Conservation (phyloP, 2,888 invertebrate genomes). For the Nebria brevicollis region DNA sequence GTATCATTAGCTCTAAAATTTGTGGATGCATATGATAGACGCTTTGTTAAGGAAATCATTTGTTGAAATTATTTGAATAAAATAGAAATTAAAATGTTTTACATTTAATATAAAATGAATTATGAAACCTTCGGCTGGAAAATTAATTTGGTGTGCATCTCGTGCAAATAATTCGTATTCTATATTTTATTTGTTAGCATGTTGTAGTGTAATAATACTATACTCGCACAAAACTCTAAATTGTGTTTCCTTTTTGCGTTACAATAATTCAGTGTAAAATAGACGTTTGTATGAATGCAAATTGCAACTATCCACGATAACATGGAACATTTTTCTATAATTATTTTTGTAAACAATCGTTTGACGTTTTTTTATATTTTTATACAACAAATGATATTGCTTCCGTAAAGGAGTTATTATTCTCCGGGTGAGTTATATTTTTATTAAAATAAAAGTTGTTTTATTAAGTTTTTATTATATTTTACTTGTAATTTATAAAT, state of each 20-base stretch:
- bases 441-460: not conserved
- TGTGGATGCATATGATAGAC: too few species aligned
- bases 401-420: not conserved
- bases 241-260: constrained; percentile 43
- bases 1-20: too few species aligned
- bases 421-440: not conserved
- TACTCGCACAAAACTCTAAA: constrained; percentile 35
- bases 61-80: too few species aligned
- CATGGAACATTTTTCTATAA: not conserved
- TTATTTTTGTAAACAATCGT: not conserved
- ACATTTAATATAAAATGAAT: not conserved
- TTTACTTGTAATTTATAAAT: not conserved
- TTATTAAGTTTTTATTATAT: not conserved
- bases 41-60: too few species aligned
- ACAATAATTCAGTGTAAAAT: constrained; percentile 1
- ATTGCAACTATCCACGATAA: not conserved
- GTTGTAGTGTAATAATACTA: constrained; percentile 25
- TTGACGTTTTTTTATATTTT: not conserved
- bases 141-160: not conserved
- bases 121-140: not conserved
- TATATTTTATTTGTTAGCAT: constrained; percentile 21
- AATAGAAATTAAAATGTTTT: too few species aligned
- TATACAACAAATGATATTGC: not conserved
- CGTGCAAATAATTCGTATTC: not conserved
- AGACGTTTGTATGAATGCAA: not conserved